Conservation (phyloP, 2,113 vertebrate genomes). For the Etheostoma cragini region DNA sequence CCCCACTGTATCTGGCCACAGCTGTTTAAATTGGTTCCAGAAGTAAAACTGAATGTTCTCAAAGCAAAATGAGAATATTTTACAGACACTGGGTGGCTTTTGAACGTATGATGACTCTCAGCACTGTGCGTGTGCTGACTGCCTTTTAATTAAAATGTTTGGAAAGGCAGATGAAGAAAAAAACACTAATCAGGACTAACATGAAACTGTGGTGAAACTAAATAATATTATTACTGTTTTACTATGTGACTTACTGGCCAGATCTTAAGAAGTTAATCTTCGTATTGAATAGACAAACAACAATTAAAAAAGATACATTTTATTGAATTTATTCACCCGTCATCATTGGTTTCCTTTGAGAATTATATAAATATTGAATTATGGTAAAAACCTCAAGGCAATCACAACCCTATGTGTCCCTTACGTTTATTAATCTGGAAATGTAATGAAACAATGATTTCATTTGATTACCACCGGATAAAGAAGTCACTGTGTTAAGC, state of each 20-base stretch:
- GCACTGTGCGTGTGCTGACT: constrained; percentile 14
- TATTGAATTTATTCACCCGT: neutral
- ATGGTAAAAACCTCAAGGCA: neutral
- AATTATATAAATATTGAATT: neutral
- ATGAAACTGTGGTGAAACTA: constrained; percentile 5
- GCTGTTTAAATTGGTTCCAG: constrained; percentile 81
- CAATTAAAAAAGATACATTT: neutral
- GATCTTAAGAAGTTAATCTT: neutral
- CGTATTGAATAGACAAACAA: neutral
- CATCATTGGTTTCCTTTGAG: neutral
- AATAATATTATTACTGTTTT: neutral
- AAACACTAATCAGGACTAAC: constrained; percentile 1
- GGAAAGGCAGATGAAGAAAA: neutral
- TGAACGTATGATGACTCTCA: constrained; percentile 13
- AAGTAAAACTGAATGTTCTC: constrained; percentile 75
- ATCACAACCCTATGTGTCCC: constrained; percentile 14
- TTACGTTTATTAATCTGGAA: constrained; percentile 27
- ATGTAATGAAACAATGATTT: constrained; percentile 69
- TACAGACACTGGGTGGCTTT: constrained; percentile 49
- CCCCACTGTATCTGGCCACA: constrained; percentile 59
- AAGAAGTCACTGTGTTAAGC: constrained; percentile 76
- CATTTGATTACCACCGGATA: constrained; percentile 71
- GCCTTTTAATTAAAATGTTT: constrained; percentile 15
- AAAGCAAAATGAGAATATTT: constrained; percentile 70
- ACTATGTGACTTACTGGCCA: neutral